Base-by-base conservation (phyloP, 2,113 vertebrate species). In the Strigops habroptila region DNA sequence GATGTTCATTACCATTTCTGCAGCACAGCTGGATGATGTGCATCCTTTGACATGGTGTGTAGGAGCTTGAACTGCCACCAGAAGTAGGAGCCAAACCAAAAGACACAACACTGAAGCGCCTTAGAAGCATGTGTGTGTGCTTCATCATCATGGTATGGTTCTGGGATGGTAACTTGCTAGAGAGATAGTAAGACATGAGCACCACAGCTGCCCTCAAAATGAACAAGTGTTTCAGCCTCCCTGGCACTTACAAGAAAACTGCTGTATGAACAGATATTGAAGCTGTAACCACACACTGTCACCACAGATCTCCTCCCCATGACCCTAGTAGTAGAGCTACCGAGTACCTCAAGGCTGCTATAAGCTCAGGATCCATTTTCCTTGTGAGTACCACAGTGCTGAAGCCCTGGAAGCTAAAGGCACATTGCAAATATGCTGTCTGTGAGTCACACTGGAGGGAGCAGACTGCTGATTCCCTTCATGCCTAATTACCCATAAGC, bases 401-500 rank as follows among this genome's bases (percentile, higher is more conserved):
- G 79, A 25, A 96, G 91, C 93, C 93, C 96, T 37, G 37, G 81
- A 82, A 92, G 96, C 96, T 86, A 85, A 62, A 28, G 95, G 96
- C 95, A 81, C 96, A 49, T 31, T 78, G 96, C 93, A 91, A 92
- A 96, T 46, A 65, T 13, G 77, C 95, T 49, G 90, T 68, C 96
- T 96, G 93, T 4, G 33, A 95, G 95, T 46, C 92, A 75, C 94
- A 59, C 84, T n/a, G 55, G 82, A 95, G 91, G 73, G 94, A 97
- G 95, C 94, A 74, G 86, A 43, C 90, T 86, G 92, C 97, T 65
- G 95, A 79, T 96, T 96, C 92, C 96, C 94, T 97, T 97, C 97
- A 97, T 97, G 97, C 97, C 97, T 94, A 95, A 97, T 97, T 97
- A 97, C 89, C 97, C 97, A 78, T 64, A 43, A 97, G 97, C 74